A percentile compares a stretch with the other conserved stretches of the same genome.
These are phyloP conservation scores for Triplophysa dalaica DNA, from an alignment of 2,113 vertebrate species.

Conservation along the genomic window DNA sequence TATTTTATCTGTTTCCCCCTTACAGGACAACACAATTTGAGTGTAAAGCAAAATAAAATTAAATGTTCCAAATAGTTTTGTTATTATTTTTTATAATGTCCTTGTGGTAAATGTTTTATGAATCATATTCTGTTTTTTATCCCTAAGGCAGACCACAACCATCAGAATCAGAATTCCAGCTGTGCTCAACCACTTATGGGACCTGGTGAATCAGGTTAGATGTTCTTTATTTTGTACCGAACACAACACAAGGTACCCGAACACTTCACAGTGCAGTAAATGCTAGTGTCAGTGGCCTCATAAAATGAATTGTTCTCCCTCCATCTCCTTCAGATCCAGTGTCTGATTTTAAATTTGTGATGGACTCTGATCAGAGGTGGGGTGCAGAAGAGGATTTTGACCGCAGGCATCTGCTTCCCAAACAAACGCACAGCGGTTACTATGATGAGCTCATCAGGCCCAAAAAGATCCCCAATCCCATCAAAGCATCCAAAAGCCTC, in stretches of 20 bases:
- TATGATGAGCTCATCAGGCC: slow-evolving; percentile 84
- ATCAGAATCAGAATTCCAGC: slow-evolving; percentile 33
- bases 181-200: slow-evolving; percentile 42
- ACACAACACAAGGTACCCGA: neutral
- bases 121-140: neutral
- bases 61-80: too few relatives aligned
- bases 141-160: slow-evolving; percentile 21
- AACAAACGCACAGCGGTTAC: slow-evolving; percentile 74
- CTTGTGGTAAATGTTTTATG: neutral
- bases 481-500: slow-evolving; percentile 85
- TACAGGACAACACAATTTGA: too few relatives aligned
- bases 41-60: too few relatives aligned
- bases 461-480: slow-evolving; percentile 83
- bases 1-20: too few relatives aligned
- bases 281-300: neutral
- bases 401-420: slow-evolving; percentile 66
- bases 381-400: slow-evolving; percentile 57
- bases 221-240: neutral
- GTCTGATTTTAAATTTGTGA: slow-evolving; percentile 22
- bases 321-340: slow-evolving; percentile 10
- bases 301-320: neutral
- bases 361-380: slow-evolving; percentile 58
- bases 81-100: neutral
- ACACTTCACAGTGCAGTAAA: neutral
- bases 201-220: slow-evolving; percentile 24